These are phyloP conservation scores for Linnaemya tessellans DNA, from an alignment of 2,888 invertebrate genomes.

Conservation along the genomic window DNA sequence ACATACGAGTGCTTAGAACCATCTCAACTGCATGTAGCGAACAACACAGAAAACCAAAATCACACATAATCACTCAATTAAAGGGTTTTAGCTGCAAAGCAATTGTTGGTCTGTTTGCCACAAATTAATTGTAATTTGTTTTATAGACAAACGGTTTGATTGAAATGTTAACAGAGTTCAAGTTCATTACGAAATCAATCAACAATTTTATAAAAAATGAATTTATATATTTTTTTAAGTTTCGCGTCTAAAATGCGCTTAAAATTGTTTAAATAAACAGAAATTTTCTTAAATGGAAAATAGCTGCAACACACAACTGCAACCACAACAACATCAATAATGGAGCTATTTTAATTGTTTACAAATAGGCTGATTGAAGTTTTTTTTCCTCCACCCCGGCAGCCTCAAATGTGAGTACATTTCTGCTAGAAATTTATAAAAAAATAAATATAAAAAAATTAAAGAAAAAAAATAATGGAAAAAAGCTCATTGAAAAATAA, in stretches of 20 bases:
- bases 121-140: constrained; percentile 21
- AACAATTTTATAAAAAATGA: constrained; percentile 29
- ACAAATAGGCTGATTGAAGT: constrained; percentile 63
- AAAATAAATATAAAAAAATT: neutral
- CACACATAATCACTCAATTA: constrained; percentile 34
- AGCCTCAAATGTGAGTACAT: neutral
- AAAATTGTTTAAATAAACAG: constrained; percentile 42
- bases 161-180: constrained; percentile 59
- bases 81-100: neutral
- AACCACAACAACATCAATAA: constrained; percentile 31
- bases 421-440: neutral
- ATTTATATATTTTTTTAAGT: neutral
- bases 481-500: constrained; percentile 57
- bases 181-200: constrained; percentile 69
- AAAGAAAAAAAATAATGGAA: constrained; percentile 8
- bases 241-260: neutral
- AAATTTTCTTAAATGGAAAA: constrained; percentile 46
- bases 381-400: neutral
- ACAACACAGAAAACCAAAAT: neutral
- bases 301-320: constrained; percentile 23
- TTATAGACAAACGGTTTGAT: constrained; percentile 43
- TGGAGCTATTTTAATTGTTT: constrained; percentile 70
- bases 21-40: neutral
- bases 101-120: constrained; percentile 15
- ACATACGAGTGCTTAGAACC: neutral